These are phyloP conservation scores for Cyanistes caeruleus DNA, from an alignment of 2,113 vertebrate species.

Conservation along the genomic window DNA sequence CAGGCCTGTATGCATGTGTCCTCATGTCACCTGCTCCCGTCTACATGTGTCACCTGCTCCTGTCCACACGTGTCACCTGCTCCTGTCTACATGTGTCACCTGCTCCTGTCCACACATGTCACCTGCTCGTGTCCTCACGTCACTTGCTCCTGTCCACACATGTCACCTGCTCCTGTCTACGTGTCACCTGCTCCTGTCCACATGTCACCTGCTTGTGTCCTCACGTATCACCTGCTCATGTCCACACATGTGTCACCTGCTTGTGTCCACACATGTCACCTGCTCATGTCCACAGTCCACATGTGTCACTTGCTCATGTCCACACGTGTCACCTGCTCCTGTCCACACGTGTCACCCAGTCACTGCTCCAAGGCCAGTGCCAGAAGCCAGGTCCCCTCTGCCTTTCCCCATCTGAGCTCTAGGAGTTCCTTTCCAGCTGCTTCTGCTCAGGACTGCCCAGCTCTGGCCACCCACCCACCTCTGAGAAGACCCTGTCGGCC, in stretches of 20 bases:
- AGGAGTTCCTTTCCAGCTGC: not conserved
- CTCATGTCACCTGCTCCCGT: too few species aligned
- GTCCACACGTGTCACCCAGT: rapidly evolving
- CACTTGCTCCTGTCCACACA: rapidly evolving
- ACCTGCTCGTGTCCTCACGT: rapidly evolving
- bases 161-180: rapidly evolving
- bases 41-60: rapidly evolving
- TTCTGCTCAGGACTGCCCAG: not conserved
- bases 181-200: not conserved
- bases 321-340: rapidly evolving
- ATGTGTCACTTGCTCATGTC: rapidly evolving
- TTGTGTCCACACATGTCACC: too few species aligned
- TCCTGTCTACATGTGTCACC: rapidly evolving
- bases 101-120: rapidly evolving
- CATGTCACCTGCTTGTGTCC: not conserved
- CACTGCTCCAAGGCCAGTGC: not conserved
- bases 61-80: rapidly evolving
- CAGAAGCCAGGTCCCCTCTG: not conserved
- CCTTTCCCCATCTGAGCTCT: not conserved
- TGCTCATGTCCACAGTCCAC: rapidly evolving
- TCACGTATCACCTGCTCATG: too few species aligned
- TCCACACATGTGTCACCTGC: rapidly evolving
- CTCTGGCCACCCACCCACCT: not conserved
- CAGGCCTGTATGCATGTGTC: rapidly evolving
- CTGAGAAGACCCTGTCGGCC: not conserved